phyloP scores from a whole-genome alignment of 37 sponge, comb jelly and placozoan genomes.

The Oopsacas minuta region DNA sequence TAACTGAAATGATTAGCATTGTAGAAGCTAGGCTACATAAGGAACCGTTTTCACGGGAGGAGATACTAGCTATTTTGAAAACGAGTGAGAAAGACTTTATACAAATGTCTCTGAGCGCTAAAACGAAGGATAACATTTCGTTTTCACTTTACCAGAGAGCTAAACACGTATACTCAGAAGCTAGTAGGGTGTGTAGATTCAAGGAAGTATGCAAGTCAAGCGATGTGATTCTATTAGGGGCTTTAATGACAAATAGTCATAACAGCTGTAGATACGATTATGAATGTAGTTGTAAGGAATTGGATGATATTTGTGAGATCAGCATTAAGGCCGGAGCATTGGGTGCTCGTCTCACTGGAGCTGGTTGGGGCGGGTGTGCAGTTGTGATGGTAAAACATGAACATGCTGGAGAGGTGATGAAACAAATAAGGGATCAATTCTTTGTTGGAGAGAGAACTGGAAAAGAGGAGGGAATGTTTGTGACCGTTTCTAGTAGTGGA shows the following conservation, averaged over 20 bases:
- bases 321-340: constrained; percentile 53
- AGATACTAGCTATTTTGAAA: constrained; percentile 51
- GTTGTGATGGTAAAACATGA: constrained; percentile 60
- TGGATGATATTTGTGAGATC: constrained; percentile 58
- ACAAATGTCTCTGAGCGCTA: constrained; percentile 23
- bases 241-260: constrained; percentile 84
- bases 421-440: constrained; percentile 26
- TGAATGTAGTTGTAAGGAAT: constrained; percentile 69
- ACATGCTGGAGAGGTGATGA: constrained; percentile 35
- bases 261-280: constrained; percentile 64
- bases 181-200: constrained; percentile 56
- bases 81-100: constrained; percentile 32
- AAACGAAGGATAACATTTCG: constrained; percentile 26
- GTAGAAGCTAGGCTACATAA: constrained; percentile 57
- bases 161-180: constrained; percentile 70
- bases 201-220: constrained; percentile 23
- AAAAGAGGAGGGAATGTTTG: constrained; percentile 36
- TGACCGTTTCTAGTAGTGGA: constrained; percentile 60
- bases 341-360: constrained; percentile 87
- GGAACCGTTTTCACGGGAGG: constrained; percentile 55
- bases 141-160: constrained; percentile 74
- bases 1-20: constrained; percentile 35
- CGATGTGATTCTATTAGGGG: constrained; percentile 46
- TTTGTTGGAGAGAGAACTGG: constrained; percentile 23
- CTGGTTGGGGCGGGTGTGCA: constrained; percentile 96